These are phyloP conservation scores for Drosophila demipolita DNA, from an alignment of 2,888 invertebrate species.

Conservation along the genomic window DNA sequence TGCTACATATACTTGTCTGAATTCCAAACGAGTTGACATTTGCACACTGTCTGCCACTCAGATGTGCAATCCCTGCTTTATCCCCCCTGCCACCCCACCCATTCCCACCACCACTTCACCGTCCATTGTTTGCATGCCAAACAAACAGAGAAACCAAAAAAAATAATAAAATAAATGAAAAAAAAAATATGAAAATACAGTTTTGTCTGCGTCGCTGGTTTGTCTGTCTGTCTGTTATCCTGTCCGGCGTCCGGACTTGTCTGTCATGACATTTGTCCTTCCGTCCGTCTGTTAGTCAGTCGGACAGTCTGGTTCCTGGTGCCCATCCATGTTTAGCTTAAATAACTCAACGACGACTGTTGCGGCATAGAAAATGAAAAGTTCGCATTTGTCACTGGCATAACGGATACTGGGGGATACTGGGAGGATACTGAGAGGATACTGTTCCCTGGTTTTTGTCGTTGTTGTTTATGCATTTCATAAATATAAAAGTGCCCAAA, in stretches of 20 bases:
- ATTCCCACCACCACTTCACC: not conserved
- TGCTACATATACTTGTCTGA: constrained; percentile 49
- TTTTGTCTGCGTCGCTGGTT: constrained; percentile 51
- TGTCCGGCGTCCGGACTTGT: constrained; percentile 56
- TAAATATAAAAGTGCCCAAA: constrained; percentile 68
- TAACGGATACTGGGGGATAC: constrained; percentile 41
- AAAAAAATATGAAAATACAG: constrained; percentile 34
- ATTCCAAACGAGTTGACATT: constrained; percentile 76
- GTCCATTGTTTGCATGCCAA: constrained; percentile 55
- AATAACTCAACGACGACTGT: constrained; percentile 62
- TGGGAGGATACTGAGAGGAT: not conserved
- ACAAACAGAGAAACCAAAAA: constrained; percentile 19
- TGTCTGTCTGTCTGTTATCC: constrained; percentile 32
- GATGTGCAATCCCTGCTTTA: constrained; percentile 58
- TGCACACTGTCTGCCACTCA: constrained; percentile 78
- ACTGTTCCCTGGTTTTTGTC: constrained; percentile 35
- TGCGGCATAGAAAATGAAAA: constrained; percentile 63
- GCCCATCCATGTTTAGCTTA: constrained; percentile 66
- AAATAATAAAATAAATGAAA: not conserved
- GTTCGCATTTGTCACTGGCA: constrained; percentile 62
- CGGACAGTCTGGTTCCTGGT: constrained; percentile 23
- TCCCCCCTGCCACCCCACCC: not conserved
- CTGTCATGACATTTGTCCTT: constrained; percentile 62
- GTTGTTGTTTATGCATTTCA: constrained; percentile 67
- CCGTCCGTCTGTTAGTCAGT: constrained; percentile 16